A percentile compares a stretch with the other conserved stretches of the same genome.
Conservation (phyloP, 2,113 vertebrate species). For the Paramormyrops kingsleyae region DNA sequence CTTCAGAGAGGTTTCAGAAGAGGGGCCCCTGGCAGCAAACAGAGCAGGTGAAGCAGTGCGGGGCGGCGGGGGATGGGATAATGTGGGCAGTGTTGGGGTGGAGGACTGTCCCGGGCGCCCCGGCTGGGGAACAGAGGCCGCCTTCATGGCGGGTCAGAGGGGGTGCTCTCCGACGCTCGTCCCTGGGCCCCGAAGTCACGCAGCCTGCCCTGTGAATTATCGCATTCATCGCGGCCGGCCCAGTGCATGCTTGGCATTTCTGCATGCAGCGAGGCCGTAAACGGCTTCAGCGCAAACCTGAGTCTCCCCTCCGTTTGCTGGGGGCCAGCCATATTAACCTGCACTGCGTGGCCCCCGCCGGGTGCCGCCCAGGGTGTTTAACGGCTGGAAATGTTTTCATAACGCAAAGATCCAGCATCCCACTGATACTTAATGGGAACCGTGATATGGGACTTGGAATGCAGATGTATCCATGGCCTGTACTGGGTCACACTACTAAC, state of each 20-base stretch:
- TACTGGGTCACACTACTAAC: not conserved
- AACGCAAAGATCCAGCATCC: not conserved
- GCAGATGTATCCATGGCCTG: not conserved
- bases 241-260: slow-evolving; percentile 33
- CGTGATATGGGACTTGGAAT: not conserved
- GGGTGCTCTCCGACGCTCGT: slow-evolving; percentile 25
- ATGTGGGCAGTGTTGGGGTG: not conserved
- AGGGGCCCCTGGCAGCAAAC: not conserved
- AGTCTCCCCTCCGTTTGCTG: not conserved
- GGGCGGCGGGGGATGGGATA: not conserved
- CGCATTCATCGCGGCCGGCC: slow-evolving; percentile 28
- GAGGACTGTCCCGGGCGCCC: not conserved
- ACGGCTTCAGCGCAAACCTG: not conserved
- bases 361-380: not conserved
- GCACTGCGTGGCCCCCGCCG: too few relatives aligned
- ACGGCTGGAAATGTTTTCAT: not conserved
- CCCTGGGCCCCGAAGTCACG: not conserved
- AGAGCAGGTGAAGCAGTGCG: not conserved
- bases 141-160: slow-evolving; percentile 54
- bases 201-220: slow-evolving; percentile 27
- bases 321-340: not conserved
- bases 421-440: not conserved
- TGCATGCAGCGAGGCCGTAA: slow-evolving; percentile 20
- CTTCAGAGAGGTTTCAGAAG: not conserved
- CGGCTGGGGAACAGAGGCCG: slow-evolving; percentile 54